These are phyloP conservation scores for Rhea pennata DNA, from an alignment of 2,113 vertebrate genomes.

Conservation along the genomic window DNA sequence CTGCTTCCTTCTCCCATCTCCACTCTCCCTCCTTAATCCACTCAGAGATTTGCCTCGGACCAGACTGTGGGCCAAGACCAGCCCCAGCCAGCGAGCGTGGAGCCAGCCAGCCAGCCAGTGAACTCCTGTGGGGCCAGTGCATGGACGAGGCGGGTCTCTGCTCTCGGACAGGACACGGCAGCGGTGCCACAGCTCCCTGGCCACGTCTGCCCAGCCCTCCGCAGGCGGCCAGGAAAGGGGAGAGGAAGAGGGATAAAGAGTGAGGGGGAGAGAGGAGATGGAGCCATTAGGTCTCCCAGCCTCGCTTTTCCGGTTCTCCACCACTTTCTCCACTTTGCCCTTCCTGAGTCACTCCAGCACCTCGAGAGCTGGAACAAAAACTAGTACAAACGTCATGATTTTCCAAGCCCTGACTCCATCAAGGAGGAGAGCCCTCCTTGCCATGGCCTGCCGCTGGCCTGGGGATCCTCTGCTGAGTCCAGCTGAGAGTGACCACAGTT, in stretches of 20 bases:
- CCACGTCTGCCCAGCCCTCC: not conserved
- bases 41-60: not conserved
- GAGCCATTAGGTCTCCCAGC: not conserved
- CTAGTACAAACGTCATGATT: not conserved
- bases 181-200: not conserved
- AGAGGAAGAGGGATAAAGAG: not conserved
- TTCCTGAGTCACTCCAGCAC: conserved; percentile 17
- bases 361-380: not conserved
- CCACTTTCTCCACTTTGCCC: conserved; percentile 8
- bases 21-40: not conserved
- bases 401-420: not conserved
- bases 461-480: not conserved
- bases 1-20: not conserved
- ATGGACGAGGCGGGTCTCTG: not conserved
- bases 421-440: not conserved
- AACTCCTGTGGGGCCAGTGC: not conserved
- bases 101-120: not conserved
- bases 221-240: not conserved
- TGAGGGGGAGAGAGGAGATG: not conserved
- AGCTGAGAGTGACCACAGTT: not conserved
- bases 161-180: not conserved
- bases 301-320: conserved; percentile 52
- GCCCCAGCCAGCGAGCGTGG: not conserved
- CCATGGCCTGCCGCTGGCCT: no score
- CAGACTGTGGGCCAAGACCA: not conserved